These are phyloP conservation scores for Cheilosia vulpina DNA, from an alignment of 2,888 invertebrate species.

Conservation along the genomic window DNA sequence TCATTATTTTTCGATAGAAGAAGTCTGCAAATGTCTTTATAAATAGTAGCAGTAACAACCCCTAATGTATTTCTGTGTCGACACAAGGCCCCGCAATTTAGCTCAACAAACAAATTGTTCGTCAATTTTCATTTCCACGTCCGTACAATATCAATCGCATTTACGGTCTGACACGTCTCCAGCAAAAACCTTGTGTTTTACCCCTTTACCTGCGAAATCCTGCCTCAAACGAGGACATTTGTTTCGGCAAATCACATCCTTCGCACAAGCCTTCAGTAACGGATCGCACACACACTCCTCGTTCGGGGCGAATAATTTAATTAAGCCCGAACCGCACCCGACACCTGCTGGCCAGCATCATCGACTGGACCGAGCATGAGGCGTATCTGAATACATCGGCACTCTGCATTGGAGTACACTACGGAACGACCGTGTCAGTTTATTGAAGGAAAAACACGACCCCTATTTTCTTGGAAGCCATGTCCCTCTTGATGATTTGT, in stretches of 20 bases:
- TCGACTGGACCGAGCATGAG: conserved; percentile 38
- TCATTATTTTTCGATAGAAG: conserved; percentile 3
- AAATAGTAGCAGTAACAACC: neutral
- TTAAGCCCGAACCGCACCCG: neutral
- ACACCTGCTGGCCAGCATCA: neutral
- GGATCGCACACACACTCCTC: neutral
- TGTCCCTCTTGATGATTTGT: conserved; percentile 23
- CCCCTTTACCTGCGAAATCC: conserved; percentile 5
- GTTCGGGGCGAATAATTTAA: conserved; percentile 29
- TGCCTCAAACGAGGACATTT: conserved; percentile 7
- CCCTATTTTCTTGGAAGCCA: neutral
- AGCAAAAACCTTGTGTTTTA: neutral
- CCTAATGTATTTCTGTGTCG: neutral
- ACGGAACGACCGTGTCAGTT: neutral
- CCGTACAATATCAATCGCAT: conserved; percentile 10
- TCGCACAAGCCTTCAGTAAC: conserved; percentile 29
- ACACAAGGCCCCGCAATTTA: neutral
- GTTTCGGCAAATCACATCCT: conserved; percentile 51
- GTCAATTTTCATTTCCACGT: conserved; percentile 1
- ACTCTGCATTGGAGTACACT: neutral
- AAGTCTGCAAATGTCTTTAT: neutral
- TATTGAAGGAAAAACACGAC: neutral
- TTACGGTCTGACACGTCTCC: neutral
- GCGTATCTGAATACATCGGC: conserved; percentile 30
- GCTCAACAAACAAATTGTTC: conserved; percentile 11